phyloP scores from a whole-genome alignment of 2,113 vertebrate species.

The Panthera tigris region DNA sequence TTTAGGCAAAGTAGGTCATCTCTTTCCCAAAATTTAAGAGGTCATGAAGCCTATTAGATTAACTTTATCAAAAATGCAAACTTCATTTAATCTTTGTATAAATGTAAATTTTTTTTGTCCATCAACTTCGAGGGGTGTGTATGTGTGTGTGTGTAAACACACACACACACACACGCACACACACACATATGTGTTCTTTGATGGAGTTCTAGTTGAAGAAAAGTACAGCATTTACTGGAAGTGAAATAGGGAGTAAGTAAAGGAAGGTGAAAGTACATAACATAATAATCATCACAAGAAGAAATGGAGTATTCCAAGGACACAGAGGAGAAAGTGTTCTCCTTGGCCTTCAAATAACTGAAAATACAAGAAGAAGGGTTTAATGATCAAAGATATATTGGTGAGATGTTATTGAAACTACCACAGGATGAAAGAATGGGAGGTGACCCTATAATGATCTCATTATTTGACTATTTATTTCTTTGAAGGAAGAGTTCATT shows the following conservation, averaged over 20 bases:
- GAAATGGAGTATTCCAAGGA: neutral
- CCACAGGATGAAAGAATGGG: neutral
- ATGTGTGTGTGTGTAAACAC: neutral
- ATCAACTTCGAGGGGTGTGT: neutral
- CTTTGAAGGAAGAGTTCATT: neutral
- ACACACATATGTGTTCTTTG: neutral
- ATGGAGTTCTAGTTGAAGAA: neutral
- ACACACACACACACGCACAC: no score
- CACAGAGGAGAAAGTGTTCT: neutral
- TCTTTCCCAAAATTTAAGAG: neutral
- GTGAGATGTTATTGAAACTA: neutral
- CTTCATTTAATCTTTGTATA: fast-evolving
- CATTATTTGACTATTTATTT: slow-evolving; percentile 1
- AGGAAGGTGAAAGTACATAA: neutral
- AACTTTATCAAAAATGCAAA: neutral
- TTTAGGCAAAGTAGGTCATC: neutral
- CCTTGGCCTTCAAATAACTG: neutral
- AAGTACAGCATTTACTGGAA: neutral
- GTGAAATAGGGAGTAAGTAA: neutral
- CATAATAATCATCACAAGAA: neutral
- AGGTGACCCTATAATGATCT: neutral
- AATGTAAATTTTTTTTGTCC: neutral
- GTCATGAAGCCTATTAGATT: neutral
- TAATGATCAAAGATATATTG: neutral
- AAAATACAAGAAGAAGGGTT: neutral